phyloP scores from a whole-genome alignment of 2,797 vertebrate genomes.

The Pseudochirops cupreus region DNA sequence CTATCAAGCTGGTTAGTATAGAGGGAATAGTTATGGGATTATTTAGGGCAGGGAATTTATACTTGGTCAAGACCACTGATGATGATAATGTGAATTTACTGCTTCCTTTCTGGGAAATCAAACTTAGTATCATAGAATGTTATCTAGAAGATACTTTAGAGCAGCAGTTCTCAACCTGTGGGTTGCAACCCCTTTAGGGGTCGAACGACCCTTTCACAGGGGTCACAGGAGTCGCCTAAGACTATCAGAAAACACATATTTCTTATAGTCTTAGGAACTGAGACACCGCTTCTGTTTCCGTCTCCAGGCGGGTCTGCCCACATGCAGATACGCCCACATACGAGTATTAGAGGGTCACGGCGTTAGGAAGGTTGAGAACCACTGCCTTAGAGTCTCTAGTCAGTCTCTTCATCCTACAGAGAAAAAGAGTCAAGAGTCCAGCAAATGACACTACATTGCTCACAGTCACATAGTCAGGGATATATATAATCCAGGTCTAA shows the following conservation, averaged over 20 bases:
- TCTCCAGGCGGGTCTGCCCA: too few relatives aligned
- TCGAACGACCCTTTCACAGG: too few relatives aligned
- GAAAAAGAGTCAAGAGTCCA: background rate
- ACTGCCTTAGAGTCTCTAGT: too few relatives aligned
- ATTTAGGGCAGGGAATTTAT: background rate
- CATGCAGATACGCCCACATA: too few relatives aligned
- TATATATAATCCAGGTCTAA: background rate
- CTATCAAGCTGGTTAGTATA: conserved; percentile 94
- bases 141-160: background rate
- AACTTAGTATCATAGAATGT: background rate
- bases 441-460: background rate
- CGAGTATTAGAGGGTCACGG: too few relatives aligned
- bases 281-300: too few relatives aligned
- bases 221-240: too few relatives aligned
- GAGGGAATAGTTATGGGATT: background rate
- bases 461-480: background rate
- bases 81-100: background rate
- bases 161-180: too few relatives aligned
- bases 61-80: background rate
- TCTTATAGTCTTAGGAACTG: too few relatives aligned
- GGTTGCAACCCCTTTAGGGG: too few relatives aligned
- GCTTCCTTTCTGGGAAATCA: background rate
- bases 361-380: too few relatives aligned
- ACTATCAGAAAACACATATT: too few relatives aligned
- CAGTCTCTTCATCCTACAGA: conserved; percentile 7